These are phyloP conservation scores for Sarcophaga caerulescens DNA, from an alignment of 2,888 invertebrate species.

Conservation along the genomic window DNA sequence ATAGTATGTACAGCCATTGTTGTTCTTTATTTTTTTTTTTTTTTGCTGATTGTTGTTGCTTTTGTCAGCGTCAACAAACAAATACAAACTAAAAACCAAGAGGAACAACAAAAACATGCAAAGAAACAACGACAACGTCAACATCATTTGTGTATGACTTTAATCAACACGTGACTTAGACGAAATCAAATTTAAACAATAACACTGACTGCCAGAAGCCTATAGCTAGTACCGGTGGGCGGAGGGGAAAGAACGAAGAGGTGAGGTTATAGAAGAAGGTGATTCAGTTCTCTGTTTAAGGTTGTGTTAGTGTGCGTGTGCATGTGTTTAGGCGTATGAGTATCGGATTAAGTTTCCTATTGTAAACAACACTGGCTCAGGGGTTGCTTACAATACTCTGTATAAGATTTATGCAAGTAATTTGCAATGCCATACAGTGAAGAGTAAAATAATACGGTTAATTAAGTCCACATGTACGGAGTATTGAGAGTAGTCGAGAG, in stretches of 20 bases:
- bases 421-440: neutral
- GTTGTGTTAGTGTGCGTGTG: neutral
- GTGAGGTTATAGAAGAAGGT: neutral
- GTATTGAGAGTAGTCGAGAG: too few species aligned
- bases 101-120: too few species aligned
- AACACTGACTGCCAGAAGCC: conserved; percentile 1
- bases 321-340: conserved; percentile 38
- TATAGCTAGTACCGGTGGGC: neutral
- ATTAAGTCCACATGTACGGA: too few species aligned
- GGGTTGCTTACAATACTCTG: too few species aligned
- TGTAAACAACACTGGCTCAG: conserved; percentile 18
- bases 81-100: too few species aligned
- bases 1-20: neutral
- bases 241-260: too few species aligned
- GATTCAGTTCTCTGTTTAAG: neutral
- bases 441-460: neutral
- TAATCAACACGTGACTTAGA: conserved; percentile 48
- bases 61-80: neutral
- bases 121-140: neutral
- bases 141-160: conserved; percentile 26
- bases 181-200: conserved; percentile 46
- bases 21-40: neutral
- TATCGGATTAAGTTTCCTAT: conserved; percentile 44
- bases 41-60: neutral
- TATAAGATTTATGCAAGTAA: neutral